Evolutionary conservation across 2,113 vertebrate genomes (phyloP), one percentile per base, ranked within the genome.

Genomic region (Astur gentilis): DNA sequence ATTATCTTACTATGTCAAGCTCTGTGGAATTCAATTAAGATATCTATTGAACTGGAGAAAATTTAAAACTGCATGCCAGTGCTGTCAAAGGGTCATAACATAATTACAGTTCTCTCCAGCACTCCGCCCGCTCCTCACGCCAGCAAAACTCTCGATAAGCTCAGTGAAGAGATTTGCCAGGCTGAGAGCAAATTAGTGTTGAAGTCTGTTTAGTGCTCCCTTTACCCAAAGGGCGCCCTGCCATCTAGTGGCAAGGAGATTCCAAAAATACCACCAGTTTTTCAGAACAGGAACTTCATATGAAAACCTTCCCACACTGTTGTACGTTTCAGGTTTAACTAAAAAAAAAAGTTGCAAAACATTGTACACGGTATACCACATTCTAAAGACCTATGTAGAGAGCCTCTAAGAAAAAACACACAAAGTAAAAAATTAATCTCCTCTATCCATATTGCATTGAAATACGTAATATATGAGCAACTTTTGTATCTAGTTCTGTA

Each of bases 241-340:
- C 97, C 98, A 98, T 91, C 98, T 98, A 96, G 98, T 96, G 98
- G 98, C 58, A 58, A 27, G 26, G 27, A 79, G 29, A 22, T 69
- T 84, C 71, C 83, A 75, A 79, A 83, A 87, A 64, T 17, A 61
- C 10, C 64, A 32, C 57, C 0, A 25, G 3, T 19, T 64, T 86
- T 83, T 44, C 72, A 82, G 47, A 54, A 47, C 50, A 45, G 27
- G 26, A 72, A 42, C 17, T 55, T 79, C 3, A 2, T 3, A 25
- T 0, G 11, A 42, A 64, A 93, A 72, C 17, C 13, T 61, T 77
- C 38, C 25, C n/a, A n/a, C 17, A 12, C 1, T 3, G 11, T 5
- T 25, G n/a, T 16, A 49, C 5, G 9, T 42, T 73, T 72, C 49
- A 58, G 26, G 66, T 72, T 49, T 27, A 76, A 80, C 22, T 27